Evolutionary conservation across 2,113 vertebrate species (phyloP).

Genomic region (Spermophilus dauricus): DNA sequence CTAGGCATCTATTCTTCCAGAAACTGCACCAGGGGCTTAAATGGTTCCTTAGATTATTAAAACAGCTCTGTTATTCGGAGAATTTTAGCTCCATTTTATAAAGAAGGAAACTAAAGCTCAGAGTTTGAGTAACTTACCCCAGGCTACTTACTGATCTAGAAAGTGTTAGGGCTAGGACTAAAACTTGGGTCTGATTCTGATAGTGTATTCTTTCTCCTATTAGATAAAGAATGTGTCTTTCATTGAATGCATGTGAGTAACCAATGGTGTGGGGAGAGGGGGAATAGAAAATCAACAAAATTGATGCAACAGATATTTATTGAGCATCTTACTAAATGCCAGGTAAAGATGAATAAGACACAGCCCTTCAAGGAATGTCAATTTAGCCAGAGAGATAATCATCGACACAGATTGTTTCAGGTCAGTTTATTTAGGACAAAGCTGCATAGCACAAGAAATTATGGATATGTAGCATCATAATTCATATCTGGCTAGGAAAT

Average conservation of each 20-base stretch:
- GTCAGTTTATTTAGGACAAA: not conserved
- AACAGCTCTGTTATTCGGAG: not conserved
- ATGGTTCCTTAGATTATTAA: not conserved
- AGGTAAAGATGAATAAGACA: not conserved
- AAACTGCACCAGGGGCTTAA: not conserved
- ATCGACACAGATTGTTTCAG: not conserved
- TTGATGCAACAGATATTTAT: not conserved
- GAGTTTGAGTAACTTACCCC: slow-evolving; percentile 39
- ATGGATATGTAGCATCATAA: not conserved
- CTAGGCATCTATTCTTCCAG: not conserved
- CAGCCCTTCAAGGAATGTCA: not conserved
- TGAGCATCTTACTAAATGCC: not conserved
- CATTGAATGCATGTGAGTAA: not conserved
- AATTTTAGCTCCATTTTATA: slow-evolving; percentile 3
- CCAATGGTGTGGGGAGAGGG: not conserved
- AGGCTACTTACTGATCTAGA: not conserved
- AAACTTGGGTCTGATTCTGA: not conserved
- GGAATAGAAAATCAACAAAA: not conserved
- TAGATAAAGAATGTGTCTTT: not conserved
- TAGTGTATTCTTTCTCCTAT: not conserved
- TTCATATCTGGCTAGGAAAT: not conserved
- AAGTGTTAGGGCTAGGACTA: not conserved
- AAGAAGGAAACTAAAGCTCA: not conserved
- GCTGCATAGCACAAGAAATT: not conserved
- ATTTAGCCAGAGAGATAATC: not conserved